phyloP scores from a whole-genome alignment of 2,888 invertebrate species.

The Sminthurides aquaticus region DNA sequence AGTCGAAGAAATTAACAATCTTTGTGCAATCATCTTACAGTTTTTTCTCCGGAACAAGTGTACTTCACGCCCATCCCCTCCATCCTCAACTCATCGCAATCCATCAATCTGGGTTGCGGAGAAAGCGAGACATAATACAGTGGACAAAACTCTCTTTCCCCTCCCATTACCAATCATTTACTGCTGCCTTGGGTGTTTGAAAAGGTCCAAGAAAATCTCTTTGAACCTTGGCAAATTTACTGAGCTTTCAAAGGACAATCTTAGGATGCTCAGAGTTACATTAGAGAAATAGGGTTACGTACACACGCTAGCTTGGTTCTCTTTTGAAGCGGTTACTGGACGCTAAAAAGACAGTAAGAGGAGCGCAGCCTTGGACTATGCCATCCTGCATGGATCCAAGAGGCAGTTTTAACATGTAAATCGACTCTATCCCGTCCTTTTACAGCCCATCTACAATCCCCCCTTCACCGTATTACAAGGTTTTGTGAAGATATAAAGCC shows the following conservation, averaged over 20 bases:
- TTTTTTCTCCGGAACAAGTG: neutral
- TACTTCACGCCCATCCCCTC: neutral
- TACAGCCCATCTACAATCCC: too few species aligned
- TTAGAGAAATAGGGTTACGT: too few species aligned
- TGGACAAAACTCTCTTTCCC: slow-evolving; percentile 17
- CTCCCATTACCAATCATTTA: neutral
- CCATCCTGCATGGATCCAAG: too few species aligned
- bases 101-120: too few species aligned
- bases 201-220: neutral
- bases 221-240: neutral
- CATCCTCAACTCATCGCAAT: too few species aligned
- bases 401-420: too few species aligned
- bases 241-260: neutral
- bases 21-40: slow-evolving; percentile 43
- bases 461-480: too few species aligned
- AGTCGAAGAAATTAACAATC: slow-evolving; percentile 44
- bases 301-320: too few species aligned
- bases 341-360: too few species aligned
- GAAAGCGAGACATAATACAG: neutral
- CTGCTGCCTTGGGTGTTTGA: neutral
- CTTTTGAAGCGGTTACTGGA: too few species aligned
- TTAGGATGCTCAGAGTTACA: neutral
- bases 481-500: neutral
- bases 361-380: too few species aligned
- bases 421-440: too few species aligned